Base-by-base conservation (phyloP, 2,113 vertebrate species). In the Ammodytes dubius region DNA sequence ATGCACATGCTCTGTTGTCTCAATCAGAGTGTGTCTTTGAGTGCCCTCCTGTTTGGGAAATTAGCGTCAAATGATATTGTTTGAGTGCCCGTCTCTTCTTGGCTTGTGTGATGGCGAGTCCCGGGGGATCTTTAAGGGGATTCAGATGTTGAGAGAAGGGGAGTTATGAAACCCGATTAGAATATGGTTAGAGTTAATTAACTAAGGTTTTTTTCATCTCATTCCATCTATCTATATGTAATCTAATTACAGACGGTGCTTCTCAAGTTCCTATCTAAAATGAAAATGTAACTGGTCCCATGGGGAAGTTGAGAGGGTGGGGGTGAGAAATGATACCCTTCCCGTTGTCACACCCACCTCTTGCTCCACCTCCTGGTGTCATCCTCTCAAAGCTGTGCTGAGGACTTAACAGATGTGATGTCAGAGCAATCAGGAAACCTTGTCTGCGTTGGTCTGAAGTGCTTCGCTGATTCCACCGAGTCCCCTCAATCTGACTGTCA, bases 111-210 rank as follows among this genome's bases (percentile, higher is more conserved):
- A 90, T 73, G 83, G 84, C 52, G 79, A 82, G 68, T 91, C 90
- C 87, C 52, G 7, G 74, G 82, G 89, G 90, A 76, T 76, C 83
- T 87, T 72, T 69, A 76, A 89, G 90, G 84, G 81, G 88, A 93
- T 91, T 89, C 71, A 87, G 58, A 91, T 84, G 81, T 86, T 81
- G 73, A 77, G 74, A 74, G 74, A 79, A 67, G 76, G 78, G 60
- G 57, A 50, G 47, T 81, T 80, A 49, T 87, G 77, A 88, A 92
- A 87, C 84, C 92, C 92, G 90, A 94, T 95, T 94, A 94, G 91
- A 93, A 95, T 93, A 94, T 92, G 87, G 90, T 92, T 93, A 79
- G 82, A 90, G 91, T 91, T 95, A 95, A 95, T 95, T 94, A 93
- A 84, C 81, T 77, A 71, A 77, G 74, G 0, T 67, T 61, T 77